Percentiles rank a stretch among this genome's conserved stretches.
These are phyloP conservation scores for Channa maculata DNA, from an alignment of 2,113 vertebrate genomes.

Conservation along the genomic window DNA sequence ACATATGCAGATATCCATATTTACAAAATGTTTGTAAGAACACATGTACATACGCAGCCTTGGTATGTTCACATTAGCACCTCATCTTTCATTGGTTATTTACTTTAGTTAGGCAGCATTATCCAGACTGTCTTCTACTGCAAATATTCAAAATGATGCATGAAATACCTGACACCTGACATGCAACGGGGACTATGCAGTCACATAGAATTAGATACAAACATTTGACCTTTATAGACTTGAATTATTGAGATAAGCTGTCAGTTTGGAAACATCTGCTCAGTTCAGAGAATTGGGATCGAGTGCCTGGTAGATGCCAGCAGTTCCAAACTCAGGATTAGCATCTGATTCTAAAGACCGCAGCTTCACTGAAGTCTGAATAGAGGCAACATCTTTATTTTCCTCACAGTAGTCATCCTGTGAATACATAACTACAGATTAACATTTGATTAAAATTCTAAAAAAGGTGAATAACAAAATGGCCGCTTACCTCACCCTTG, in stretches of 20 bases:
- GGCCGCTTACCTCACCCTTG: constrained; percentile 52
- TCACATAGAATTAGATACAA: constrained; percentile 2
- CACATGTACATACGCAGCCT: no score
- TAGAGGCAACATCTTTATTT: constrained; percentile 12
- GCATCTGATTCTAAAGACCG: constrained; percentile 18
- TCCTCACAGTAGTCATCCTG: constrained; percentile 50
- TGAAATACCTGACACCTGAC: no score
- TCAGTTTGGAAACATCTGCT: constrained; percentile 7
- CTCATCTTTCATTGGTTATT: no score
- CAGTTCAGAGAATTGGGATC: constrained; percentile 53
- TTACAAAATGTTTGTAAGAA: no score
- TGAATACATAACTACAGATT: background rate
- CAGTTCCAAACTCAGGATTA: constrained; percentile 22
- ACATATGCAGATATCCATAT: no score
- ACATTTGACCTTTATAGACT: constrained; percentile 22
- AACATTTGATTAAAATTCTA: background rate
- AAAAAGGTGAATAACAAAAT: background rate
- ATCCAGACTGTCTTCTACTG: no score
- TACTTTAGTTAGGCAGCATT: no score
- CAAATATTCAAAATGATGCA: no score
- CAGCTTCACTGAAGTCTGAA: constrained; percentile 24
- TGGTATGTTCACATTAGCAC: no score
- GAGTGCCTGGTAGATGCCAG: constrained; percentile 41
- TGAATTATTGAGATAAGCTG: background rate
- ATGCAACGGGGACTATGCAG: no score